phyloP scores from a whole-genome alignment of 2,888 invertebrate species.

The Pimpla rufipes region DNA sequence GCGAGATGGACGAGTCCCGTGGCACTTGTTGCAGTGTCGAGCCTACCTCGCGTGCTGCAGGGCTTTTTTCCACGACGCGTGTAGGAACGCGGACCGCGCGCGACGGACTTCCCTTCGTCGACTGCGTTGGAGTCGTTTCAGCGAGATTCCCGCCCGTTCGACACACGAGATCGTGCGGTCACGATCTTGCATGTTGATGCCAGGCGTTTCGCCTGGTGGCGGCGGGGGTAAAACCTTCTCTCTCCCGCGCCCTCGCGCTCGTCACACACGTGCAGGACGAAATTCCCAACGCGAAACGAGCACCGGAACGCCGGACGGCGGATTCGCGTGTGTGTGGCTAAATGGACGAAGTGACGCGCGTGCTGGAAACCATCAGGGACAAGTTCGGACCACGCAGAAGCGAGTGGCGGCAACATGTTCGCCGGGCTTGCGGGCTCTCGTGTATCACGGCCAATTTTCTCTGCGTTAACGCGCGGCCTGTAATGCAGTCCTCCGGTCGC shows the following conservation, averaged over 20 bases:
- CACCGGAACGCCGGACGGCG: constrained; percentile 2
- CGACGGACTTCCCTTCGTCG: constrained; percentile 67
- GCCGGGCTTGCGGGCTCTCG: constrained; percentile 4
- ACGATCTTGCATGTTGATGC: constrained; percentile 68
- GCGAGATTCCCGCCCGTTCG: constrained; percentile 66
- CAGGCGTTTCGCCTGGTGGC: constrained; percentile 43
- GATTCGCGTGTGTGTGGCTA: constrained; percentile 10
- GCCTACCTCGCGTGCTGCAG: constrained; percentile 40
- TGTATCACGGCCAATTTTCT: constrained; percentile 44
- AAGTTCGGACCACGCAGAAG: constrained; percentile 30
- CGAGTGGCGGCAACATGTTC: constrained; percentile 6
- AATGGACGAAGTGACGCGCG: constrained; percentile 40
- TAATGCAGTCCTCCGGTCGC: constrained; percentile 20
- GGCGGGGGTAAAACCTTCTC: constrained; percentile 61
- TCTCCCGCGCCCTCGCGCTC: not conserved
- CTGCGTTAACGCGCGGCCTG: constrained; percentile 11
- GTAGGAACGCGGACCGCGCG: constrained; percentile 62
- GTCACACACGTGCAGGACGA: not conserved
- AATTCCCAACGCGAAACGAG: constrained; percentile 11
- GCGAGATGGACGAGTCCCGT: constrained; percentile 4
- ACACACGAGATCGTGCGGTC: constrained; percentile 65
- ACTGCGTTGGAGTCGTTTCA: constrained; percentile 65
- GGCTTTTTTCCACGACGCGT: constrained; percentile 58
- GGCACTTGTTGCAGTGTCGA: not conserved
- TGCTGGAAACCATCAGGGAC: constrained; percentile 53